phyloP scores from a whole-genome alignment of 2,888 invertebrate species.

The Drosophila atroscutellata region DNA sequence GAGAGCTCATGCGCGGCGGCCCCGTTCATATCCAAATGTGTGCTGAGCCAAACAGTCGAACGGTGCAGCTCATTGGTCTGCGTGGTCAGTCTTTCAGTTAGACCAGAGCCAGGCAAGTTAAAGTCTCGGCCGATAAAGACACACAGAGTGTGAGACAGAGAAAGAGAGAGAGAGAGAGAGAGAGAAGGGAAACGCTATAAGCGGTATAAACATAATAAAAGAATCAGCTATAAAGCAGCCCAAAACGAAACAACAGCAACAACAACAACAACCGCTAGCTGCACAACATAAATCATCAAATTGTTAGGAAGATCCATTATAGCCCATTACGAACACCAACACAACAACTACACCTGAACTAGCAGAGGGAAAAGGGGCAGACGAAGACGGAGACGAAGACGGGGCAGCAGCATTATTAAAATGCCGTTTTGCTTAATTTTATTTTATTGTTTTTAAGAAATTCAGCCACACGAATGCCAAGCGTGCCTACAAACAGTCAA shows the following conservation, averaged over 20 bases:
- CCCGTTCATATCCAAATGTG: background rate
- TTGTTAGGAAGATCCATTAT: slow-evolving; percentile 82
- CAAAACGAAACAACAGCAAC: slow-evolving; percentile 49
- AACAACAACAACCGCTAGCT: slow-evolving; percentile 76
- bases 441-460: slow-evolving; percentile 81
- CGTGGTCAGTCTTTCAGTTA: slow-evolving; percentile 10
- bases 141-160: background rate
- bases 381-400: background rate
- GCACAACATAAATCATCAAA: slow-evolving; percentile 81
- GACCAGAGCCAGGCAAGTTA: slow-evolving; percentile 43
- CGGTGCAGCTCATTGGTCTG: slow-evolving; percentile 34
- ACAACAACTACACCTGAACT: slow-evolving; percentile 45
- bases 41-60: background rate
- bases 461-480: slow-evolving; percentile 74
- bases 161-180: background rate
- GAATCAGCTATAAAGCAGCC: slow-evolving; percentile 69
- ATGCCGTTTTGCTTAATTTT: slow-evolving; percentile 82
- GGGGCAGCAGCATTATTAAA: slow-evolving; percentile 72
- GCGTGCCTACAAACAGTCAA: slow-evolving; percentile 50
- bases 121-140: slow-evolving; percentile 58
- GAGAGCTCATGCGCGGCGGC: slow-evolving; percentile 68
- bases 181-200: slow-evolving; percentile 46
- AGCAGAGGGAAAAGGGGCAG: slow-evolving; percentile 32
- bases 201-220: slow-evolving; percentile 72
- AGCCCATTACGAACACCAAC: slow-evolving; percentile 78